phyloP scores from a whole-genome alignment of 2,113 vertebrate genomes.

The Elephas maximus region DNA sequence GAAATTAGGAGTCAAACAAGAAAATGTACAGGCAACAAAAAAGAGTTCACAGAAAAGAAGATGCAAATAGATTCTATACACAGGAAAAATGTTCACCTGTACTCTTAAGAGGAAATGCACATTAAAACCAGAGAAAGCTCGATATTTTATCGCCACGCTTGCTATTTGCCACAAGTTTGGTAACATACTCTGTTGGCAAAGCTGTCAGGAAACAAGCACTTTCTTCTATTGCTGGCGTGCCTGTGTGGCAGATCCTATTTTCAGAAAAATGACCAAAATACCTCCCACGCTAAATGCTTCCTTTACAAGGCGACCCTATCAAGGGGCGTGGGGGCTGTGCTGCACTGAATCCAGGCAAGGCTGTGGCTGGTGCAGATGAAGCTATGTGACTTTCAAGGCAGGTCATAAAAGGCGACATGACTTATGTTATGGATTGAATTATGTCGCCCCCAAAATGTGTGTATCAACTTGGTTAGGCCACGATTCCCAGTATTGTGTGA shows the following conservation, averaged over 20 bases:
- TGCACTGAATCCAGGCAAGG: neutral
- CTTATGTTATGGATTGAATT: too few relatives aligned
- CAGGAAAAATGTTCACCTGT: neutral
- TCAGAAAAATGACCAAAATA: neutral
- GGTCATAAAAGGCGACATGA: neutral
- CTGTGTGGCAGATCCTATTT: neutral
- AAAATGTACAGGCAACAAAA: neutral
- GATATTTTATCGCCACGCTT: neutral
- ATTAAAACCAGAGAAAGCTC: slow-evolving; percentile 1
- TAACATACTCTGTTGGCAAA: neutral
- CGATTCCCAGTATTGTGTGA: too few relatives aligned
- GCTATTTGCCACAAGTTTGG: neutral
- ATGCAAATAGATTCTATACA: neutral
- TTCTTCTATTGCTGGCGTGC: neutral
- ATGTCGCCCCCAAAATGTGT: too few relatives aligned
- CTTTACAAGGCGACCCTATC: neutral
- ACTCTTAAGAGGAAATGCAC: neutral
- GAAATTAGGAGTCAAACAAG: neutral
- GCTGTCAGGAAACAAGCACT: neutral
- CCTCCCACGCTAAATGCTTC: neutral
- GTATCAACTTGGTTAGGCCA: too few relatives aligned
- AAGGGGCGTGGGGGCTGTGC: neutral
- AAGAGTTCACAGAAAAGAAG: neutral
- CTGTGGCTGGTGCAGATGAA: neutral
- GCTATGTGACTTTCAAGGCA: neutral